These are phyloP conservation scores for Arvicanthis niloticus DNA, from an alignment of 2,113 vertebrate genomes.

Conservation along the genomic window DNA sequence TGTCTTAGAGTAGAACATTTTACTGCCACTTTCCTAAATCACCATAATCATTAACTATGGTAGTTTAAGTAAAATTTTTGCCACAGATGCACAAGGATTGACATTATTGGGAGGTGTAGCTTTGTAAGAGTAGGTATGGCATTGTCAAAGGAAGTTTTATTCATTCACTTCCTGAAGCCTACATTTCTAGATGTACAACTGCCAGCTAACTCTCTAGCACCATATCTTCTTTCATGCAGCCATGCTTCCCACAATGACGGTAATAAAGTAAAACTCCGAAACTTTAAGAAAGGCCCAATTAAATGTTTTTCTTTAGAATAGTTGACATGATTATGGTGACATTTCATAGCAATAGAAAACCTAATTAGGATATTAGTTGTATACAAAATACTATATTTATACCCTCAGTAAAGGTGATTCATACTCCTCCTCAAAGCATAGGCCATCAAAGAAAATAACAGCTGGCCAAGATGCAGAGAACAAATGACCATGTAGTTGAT, in stretches of 20 bases:
- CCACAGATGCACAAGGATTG: background rate
- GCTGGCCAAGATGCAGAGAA: background rate
- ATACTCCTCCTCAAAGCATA: background rate
- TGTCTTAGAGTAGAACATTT: background rate
- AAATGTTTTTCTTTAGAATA: background rate
- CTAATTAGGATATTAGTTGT: background rate
- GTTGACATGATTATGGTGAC: background rate
- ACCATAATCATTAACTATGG: background rate
- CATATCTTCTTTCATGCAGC: background rate
- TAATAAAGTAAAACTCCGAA: background rate
- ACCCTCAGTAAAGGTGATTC: background rate
- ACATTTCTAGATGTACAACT: background rate
- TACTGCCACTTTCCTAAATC: background rate
- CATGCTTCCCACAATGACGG: background rate
- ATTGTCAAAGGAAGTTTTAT: background rate
- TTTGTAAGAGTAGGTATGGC: background rate
- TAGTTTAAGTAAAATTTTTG: background rate
- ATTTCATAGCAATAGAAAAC: background rate
- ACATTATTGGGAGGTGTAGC: background rate
- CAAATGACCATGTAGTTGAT: background rate
- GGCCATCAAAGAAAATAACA: background rate
- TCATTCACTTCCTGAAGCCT: background rate
- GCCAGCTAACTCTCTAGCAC: background rate
- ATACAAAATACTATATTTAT: background rate
- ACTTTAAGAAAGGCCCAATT: background rate